phyloP scores from a whole-genome alignment of 2,888 invertebrate species.

The Mallateleia sp. region DNA sequence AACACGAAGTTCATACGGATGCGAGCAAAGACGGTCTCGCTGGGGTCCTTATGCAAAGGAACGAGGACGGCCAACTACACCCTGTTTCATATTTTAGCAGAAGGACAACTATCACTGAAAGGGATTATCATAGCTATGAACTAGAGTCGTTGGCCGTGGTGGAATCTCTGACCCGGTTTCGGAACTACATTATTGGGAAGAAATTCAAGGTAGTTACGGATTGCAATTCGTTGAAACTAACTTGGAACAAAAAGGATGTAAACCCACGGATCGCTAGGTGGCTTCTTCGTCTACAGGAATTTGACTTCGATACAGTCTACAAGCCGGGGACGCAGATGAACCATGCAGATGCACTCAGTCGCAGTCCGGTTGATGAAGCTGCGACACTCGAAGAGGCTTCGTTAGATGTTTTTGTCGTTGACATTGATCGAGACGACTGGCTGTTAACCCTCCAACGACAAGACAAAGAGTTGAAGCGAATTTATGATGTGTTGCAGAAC shows the following conservation, averaged over 20 bases:
- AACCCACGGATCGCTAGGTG: not conserved
- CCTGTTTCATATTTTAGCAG: slow-evolving; percentile 29
- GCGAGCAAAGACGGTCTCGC: slow-evolving; percentile 6
- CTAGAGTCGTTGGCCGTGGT: not conserved
- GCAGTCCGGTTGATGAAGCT: not conserved
- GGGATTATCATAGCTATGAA: slow-evolving; percentile 75
- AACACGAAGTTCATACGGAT: slow-evolving; percentile 11
- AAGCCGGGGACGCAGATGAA: not conserved
- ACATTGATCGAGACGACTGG: not conserved
- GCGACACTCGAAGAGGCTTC: not conserved
- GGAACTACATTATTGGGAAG: not conserved
- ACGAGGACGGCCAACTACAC: not conserved
- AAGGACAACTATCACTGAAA: slow-evolving; percentile 76
- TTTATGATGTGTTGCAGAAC: not conserved
- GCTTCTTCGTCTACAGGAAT: not conserved
- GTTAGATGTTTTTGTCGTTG: not conserved
- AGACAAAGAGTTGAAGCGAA: not conserved
- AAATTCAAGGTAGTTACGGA: not conserved
- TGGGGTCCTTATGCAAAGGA: not conserved
- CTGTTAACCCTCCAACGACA: not conserved
- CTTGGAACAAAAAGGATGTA: not conserved
- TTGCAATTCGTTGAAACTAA: slow-evolving; percentile 8
- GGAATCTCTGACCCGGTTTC: not conserved
- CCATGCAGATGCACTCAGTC: slow-evolving; percentile 14
- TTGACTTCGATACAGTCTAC: not conserved